Percentiles rank a stretch among this genome's conserved stretches.
Conservation (phyloP, 2,797 vertebrate genomes). For the Chiroxiphia lanceolata region DNA sequence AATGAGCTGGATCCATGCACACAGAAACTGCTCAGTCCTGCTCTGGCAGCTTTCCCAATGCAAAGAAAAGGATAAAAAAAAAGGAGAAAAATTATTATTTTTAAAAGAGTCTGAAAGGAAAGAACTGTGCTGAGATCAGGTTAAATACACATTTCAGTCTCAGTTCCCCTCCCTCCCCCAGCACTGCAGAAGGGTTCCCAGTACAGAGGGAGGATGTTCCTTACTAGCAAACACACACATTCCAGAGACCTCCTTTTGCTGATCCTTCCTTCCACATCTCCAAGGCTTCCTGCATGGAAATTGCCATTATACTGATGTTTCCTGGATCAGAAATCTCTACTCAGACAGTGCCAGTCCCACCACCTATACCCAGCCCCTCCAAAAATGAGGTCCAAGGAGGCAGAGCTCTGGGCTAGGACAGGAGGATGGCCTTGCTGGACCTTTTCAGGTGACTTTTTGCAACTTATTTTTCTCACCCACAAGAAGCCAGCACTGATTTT, state of each 20-base stretch:
- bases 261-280: neutral
- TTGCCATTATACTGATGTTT: neutral
- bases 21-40: conserved; percentile 1
- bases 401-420: neutral
- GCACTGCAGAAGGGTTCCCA: neutral
- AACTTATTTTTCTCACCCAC: neutral
- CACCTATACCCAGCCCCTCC: fast-evolving
- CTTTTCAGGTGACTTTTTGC: neutral
- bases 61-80: neutral
- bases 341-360: neutral
- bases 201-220: neutral
- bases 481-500: fast-evolving
- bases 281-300: neutral
- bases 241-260: neutral
- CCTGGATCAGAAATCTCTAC: neutral
- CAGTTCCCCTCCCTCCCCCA: neutral
- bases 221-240: neutral
- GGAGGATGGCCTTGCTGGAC: neutral
- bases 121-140: neutral
- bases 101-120: neutral
- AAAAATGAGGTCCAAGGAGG: neutral
- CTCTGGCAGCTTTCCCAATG: neutral
- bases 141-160: neutral
- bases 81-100: neutral
- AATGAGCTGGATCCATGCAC: neutral